Evolutionary conservation across 2,888 invertebrate genomes (phyloP), one percentile per base, ranked within the genome.

Genomic region (Helicoverpa assulta): DNA sequence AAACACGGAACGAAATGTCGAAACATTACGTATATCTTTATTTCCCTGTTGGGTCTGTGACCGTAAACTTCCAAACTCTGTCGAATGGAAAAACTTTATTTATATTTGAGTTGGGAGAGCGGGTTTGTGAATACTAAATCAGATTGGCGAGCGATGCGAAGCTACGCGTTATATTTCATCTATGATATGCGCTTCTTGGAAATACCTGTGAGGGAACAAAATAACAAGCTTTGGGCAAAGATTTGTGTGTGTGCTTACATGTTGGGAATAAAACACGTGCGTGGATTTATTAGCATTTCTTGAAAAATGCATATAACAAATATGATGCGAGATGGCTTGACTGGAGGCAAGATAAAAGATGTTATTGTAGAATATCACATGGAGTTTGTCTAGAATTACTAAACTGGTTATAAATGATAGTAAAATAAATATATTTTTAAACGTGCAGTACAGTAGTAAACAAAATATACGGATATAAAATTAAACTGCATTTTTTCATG

Each of bases 21-120:
- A 52, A 50, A 82, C 80, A 80, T 83, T 77, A 89, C 88, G 89
- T 90, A 92, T 91, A 91, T 93, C 88, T 91, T 91, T 91, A 94
- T 93, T 90, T 92, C 92, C 92, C 91, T 50, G 84, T 83, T 88
- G 80, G 89, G 89, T 80, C 75, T 52, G 83, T 85, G 87, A 89
- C 91, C 91, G 90, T 91, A 93, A 93, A 92, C 91, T 93, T 93
- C 84, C 81, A 67, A 93, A 91, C 90, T 91, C 89, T 86, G 89
- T 88, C 88, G 89, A 90, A 93, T 92, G 92, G 92, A 93, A 94
- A 94, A 94, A 94, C 92, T 94, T 94, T 94, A 93, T 93, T 93
- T 93, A 92, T 93, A 92, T 93, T 92, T 93, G 92, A 93, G 90
- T 93, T 91, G 86, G 87, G 88, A 85, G 88, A 89, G 89, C 85